Base-by-base conservation (phyloP, 2,797 vertebrate genomes). In the Amniataba percoides region DNA sequence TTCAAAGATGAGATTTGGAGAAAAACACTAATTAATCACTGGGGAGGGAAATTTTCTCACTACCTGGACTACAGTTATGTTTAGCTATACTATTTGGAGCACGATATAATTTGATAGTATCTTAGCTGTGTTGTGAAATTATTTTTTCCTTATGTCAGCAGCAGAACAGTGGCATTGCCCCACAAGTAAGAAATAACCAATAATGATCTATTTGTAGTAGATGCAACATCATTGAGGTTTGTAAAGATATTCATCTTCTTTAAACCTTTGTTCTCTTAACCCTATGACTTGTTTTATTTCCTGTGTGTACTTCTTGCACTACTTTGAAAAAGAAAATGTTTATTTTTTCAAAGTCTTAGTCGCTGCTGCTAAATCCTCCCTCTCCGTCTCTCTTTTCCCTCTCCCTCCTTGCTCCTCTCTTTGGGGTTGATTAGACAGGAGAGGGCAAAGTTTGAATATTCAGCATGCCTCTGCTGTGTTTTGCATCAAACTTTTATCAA, bases 401-500 rank as follows among this genome's bases (percentile, higher is more conserved):
- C 77, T 79, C 21, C 46, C 74, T 74, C 5, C 74, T 74, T 4
- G 14, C 70, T 81, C 56, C 31, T 19, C 80, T 78, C 78, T 83
- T 90, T 87, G 77, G 90, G 83, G 84, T 88, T 89, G 91, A 92
- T 91, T 88, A 88, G 90, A 94, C 90, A 90, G 87, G 88, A 92
- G 95, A 94, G 94, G 93, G 92, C 93, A 95, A 94, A 93, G 90
- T 91, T 88, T 93, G 93, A 94, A 94, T 95, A 94, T 92, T 93
- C 89, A 92, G 91, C 88, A 90, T 87, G 90, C 87, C 90, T 92
- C 84, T 86, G 85, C 92, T 95, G 92, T 95, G 94, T 95, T 94
- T 91, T 93, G 91, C 92, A 95, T 95, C 93, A 94, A 94, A 95
- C 92, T 95, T 95, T 94, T 93, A 95, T 95, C 87, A 93, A 94